These are phyloP conservation scores for Telmatochromis sp. DNA, from an alignment of 2,113 vertebrate species.

Conservation along the genomic window DNA sequence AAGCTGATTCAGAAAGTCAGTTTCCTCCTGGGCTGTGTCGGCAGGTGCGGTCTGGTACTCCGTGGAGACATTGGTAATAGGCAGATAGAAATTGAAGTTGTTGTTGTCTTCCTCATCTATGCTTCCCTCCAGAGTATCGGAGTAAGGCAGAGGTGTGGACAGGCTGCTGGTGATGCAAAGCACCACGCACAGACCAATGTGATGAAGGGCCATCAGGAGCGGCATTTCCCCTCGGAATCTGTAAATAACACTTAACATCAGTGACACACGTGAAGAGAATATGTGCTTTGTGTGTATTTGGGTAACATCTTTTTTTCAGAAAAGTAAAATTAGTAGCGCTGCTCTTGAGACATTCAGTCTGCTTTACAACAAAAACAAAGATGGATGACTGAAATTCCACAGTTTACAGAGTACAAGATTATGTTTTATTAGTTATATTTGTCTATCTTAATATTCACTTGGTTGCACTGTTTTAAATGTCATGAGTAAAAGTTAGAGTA, in stretches of 20 bases:
- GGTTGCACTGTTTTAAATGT: not conserved
- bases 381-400: not conserved
- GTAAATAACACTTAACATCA: constrained; percentile 2
- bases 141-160: constrained; percentile 27
- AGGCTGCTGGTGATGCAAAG: not conserved
- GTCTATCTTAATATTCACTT: not conserved
- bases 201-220: constrained; percentile 12
- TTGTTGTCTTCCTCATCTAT: constrained; percentile 61
- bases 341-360: not conserved
- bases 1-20: constrained; percentile 58
- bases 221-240: constrained; percentile 45
- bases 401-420: not conserved
- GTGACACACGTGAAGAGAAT: not conserved
- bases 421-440: not conserved
- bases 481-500: not conserved
- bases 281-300: not conserved
- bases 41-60: constrained; percentile 55
- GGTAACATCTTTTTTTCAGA: not conserved
- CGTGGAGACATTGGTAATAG: not conserved
- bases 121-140: constrained; percentile 48
- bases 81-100: not conserved
- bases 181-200: constrained; percentile 11
- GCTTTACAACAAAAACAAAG: not conserved
- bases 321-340: not conserved
- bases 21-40: constrained; percentile 23